Conservation (phyloP, 2,113 vertebrate genomes). For the Indicator maculatus region DNA sequence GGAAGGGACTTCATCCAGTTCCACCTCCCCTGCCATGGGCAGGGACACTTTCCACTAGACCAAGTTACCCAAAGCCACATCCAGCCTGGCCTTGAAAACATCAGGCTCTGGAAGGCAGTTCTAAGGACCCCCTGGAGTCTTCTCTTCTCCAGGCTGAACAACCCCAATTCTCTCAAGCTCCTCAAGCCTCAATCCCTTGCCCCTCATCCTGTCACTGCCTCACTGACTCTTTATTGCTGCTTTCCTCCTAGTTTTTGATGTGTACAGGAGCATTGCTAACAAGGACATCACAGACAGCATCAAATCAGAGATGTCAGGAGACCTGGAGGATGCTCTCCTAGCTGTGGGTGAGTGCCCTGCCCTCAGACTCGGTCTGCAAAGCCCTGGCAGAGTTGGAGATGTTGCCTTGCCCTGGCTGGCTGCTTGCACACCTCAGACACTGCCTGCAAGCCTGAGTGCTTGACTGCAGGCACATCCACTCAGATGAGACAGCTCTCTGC, state of each 20-base stretch:
- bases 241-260: slow-evolving; percentile 86
- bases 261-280: slow-evolving; percentile 85
- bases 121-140: too few species aligned
- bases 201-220: not conserved
- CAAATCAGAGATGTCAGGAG: slow-evolving; percentile 96
- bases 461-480: not conserved
- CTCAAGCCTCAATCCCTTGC: too few species aligned
- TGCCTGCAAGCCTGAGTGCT: not conserved
- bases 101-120: too few species aligned
- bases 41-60: too few species aligned
- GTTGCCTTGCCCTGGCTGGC: not conserved
- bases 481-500: not conserved
- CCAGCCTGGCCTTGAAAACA: too few species aligned
- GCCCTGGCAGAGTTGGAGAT: not conserved
- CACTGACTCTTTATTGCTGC: not conserved
- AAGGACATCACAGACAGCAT: slow-evolving; percentile 94
- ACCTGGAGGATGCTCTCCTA: slow-evolving; percentile 88
- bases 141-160: too few species aligned
- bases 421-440: not conserved
- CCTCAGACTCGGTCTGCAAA: not conserved
- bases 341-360: slow-evolving; percentile 85
- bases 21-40: too few species aligned
- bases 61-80: too few species aligned
- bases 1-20: too few species aligned
- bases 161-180: too few species aligned